Evolutionary conservation across 2,888 invertebrate species (phyloP).

Genomic region (Pyrrhosoma nymphula): DNA sequence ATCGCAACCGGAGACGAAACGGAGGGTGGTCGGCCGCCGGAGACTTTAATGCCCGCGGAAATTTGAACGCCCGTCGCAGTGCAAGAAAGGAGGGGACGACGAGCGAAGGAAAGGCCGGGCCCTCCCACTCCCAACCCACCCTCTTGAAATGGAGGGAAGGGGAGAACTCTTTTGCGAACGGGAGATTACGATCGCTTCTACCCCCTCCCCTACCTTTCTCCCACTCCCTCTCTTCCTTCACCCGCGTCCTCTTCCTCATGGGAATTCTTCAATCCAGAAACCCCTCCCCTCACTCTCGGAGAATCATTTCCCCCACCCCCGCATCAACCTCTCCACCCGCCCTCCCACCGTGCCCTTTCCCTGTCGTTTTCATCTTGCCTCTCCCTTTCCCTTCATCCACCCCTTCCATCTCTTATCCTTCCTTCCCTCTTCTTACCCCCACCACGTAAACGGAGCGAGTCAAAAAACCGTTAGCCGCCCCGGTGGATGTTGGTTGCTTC

Average conservation of each 20-base stretch:
- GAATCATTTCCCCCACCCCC: neutral
- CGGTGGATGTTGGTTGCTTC: constrained; percentile 52
- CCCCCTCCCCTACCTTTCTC: neutral
- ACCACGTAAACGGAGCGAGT: constrained; percentile 57
- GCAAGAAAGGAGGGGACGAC: neutral
- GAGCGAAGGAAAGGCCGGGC: neutral
- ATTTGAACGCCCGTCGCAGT: neutral
- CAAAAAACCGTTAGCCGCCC: constrained; percentile 57
- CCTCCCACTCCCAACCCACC: neutral
- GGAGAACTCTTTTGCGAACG: neutral
- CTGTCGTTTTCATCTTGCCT: neutral
- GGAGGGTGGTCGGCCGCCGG: neutral
- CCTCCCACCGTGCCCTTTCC: neutral
- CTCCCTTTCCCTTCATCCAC: neutral
- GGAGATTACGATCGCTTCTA: constrained; percentile 5
- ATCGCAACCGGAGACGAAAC: neutral
- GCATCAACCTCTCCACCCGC: neutral
- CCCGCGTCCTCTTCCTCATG: neutral
- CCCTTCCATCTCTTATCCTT: neutral
- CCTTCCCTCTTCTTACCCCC: neutral
- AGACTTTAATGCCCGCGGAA: neutral
- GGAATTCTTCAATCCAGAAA: neutral
- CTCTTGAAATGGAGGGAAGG: no score
- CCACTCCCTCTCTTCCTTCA: neutral
- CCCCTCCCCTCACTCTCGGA: neutral